A percentile compares a stretch with the other conserved stretches of the same genome.
These are phyloP conservation scores for Alligator sinensis DNA, from an alignment of 2,113 vertebrate genomes.

Conservation along the genomic window DNA sequence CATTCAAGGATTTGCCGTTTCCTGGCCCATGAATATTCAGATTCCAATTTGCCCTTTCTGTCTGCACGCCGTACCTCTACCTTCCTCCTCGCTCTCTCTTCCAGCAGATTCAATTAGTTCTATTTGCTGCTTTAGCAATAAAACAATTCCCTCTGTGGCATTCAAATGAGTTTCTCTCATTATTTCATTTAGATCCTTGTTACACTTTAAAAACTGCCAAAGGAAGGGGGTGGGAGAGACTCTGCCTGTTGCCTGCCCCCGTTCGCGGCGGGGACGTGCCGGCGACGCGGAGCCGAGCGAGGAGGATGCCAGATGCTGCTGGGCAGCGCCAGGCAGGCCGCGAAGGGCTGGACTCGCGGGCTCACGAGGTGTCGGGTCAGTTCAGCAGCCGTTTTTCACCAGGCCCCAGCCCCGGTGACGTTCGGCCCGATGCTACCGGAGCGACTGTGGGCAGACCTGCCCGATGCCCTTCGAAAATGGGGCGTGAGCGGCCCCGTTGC, in stretches of 20 bases:
- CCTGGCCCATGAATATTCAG: conserved; percentile 58
- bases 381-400: not conserved
- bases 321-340: conserved; percentile 51
- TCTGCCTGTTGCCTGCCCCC: conserved; percentile 39
- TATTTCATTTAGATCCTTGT: conserved; percentile 77
- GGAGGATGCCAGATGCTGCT: conserved; percentile 20
- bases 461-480: accelerated
- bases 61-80: conserved; percentile 1
- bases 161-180: conserved; percentile 79
- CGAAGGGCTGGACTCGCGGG: conserved; percentile 19
- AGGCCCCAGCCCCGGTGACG: not conserved
- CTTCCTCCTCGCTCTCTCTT: not conserved
- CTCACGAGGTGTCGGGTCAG: not conserved
- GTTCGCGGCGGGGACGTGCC: not conserved
- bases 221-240: conserved; percentile 35
- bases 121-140: conserved; percentile 82
- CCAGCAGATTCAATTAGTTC: conserved; percentile 80
- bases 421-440: accelerated
- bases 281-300: not conserved
- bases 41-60: conserved; percentile 16
- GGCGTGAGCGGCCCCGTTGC: accelerated
- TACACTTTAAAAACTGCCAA: conserved; percentile 58
- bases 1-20: conserved; percentile 44
- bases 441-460: not conserved
- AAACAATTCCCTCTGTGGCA: conserved; percentile 76